Base-by-base conservation (phyloP, 2,113 vertebrate genomes). In the Corythaixoides concolor region DNA sequence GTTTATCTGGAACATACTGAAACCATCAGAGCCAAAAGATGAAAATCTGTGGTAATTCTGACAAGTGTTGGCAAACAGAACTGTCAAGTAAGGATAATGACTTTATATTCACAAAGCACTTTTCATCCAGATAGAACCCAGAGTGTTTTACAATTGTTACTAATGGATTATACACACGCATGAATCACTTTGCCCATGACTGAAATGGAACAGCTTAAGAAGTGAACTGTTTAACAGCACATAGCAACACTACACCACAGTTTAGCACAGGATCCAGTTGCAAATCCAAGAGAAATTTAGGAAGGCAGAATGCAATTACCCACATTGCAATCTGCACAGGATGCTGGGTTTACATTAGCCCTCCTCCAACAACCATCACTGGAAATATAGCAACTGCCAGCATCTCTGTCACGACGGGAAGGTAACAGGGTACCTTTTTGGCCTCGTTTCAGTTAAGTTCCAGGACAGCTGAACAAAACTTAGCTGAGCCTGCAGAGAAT, bases 101-200 rank as follows among this genome's bases (percentile, higher is more conserved):
- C 82, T 93, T 92, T 82, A 85, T 85, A 90, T 35, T 87, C 93
- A 73, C n/a, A 92, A 85, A 77, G 66, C 49, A 94, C 72, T 91
- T 85, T 85, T 41, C 43, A 80, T 73, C 95, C 76, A 79, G 82
- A 85, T 12, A 69, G 88, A 93, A 55, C 66, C 66, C 88, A 53
- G 92, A 81, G 39, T 67, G 68, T 86, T 97, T 95, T 89, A 93
- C 94, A 96, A 95, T 94, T 95, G 95, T 93, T 96, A 88, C 94
- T 97, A 97, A 97, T 97, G 96, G 92, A 97, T 97, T 97, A 97
- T 97, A 76, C 96, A 95, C 96, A 97, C 89, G 66, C 60, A 85
- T 32, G 66, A 94, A 85, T 85, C 85, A 85, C 66, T 90, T 74
- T 50, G 56, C 64, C 89, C 91, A 85, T 89, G 79, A 83, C 85